A percentile compares a stretch with the other conserved stretches of the same genome.
Conservation (phyloP, 2,888 invertebrate species). For the Electrophaes corylata region DNA sequence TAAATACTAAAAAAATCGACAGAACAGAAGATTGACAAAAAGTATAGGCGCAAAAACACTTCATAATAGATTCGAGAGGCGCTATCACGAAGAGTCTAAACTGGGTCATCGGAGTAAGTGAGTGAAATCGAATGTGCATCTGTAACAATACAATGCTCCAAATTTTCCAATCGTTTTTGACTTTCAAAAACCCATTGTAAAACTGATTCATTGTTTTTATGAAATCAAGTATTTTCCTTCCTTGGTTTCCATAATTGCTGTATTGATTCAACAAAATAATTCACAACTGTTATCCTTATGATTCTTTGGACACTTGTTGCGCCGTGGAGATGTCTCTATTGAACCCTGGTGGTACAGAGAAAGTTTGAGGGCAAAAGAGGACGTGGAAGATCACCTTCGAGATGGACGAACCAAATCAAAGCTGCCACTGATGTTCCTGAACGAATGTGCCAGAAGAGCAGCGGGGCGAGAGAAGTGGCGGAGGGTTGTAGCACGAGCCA, state of each 20-base stretch:
- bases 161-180: slow-evolving; percentile 26
- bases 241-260: background rate
- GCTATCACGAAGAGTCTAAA: slow-evolving; percentile 17
- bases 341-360: too few relatives aligned
- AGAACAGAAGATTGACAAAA: background rate
- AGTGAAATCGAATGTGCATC: slow-evolving; percentile 40
- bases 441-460: too few relatives aligned
- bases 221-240: background rate
- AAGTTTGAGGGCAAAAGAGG: too few relatives aligned
- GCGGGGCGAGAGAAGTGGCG: too few relatives aligned
- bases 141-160: slow-evolving; percentile 27
- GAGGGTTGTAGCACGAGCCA: too few relatives aligned
- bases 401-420: too few relatives aligned
- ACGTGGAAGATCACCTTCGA: too few relatives aligned
- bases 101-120: slow-evolving; percentile 35
- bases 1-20: background rate
- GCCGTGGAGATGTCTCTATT: too few relatives aligned
- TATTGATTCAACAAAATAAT: too few relatives aligned
- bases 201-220: background rate
- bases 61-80: slow-evolving; percentile 29
- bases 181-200: slow-evolving; percentile 6
- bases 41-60: slow-evolving; percentile 21
- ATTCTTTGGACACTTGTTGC: too few relatives aligned
- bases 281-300: too few relatives aligned
- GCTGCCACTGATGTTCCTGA: too few relatives aligned